Percentiles rank a stretch among this genome's conserved stretches.
Conservation (phyloP, 2,113 vertebrate genomes). For the Vulpes ferrilata region DNA sequence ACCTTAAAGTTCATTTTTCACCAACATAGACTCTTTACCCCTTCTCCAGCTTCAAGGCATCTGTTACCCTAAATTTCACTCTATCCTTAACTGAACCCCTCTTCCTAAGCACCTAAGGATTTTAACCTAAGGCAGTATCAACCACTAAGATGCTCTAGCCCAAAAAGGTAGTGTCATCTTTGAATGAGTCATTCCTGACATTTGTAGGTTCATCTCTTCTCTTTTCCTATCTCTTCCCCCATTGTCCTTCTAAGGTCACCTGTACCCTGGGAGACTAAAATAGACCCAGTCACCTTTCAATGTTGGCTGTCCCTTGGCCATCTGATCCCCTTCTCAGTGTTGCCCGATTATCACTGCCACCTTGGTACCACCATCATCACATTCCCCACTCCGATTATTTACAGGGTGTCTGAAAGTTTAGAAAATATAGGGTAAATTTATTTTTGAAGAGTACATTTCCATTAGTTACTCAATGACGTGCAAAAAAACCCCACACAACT, state of each 20-base stretch:
- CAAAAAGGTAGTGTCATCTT: background rate
- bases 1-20: background rate
- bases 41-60: background rate
- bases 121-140: background rate
- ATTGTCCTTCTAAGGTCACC: slow-evolving; percentile 54
- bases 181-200: slow-evolving; percentile 20
- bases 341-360: background rate
- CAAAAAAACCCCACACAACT: background rate
- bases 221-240: background rate
- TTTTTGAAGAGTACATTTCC: background rate
- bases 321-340: slow-evolving; percentile 25
- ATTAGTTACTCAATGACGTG: background rate
- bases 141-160: background rate
- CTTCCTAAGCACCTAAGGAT: background rate
- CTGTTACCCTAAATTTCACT: background rate
- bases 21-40: background rate
- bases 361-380: background rate
- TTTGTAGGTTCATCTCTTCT: background rate
- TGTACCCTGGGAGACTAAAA: slow-evolving; percentile 54
- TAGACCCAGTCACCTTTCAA: slow-evolving; percentile 34
- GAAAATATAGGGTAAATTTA: background rate
- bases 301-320: background rate
- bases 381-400: background rate
- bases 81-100: background rate
- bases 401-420: background rate